Evolutionary conservation across 2,797 vertebrate species (phyloP).

Genomic region (Morelia viridis): DNA sequence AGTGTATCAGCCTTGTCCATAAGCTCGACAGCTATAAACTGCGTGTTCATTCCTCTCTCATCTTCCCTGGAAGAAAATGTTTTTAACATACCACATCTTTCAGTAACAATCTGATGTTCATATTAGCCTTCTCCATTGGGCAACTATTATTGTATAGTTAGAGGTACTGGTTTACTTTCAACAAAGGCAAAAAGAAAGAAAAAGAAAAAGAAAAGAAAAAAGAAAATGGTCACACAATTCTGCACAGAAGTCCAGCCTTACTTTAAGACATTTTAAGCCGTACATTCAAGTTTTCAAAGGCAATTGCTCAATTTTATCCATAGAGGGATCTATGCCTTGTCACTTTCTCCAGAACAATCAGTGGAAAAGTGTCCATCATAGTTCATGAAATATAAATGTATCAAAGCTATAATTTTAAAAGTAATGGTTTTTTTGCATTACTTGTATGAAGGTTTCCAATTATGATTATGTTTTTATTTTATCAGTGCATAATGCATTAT

Average conservation of each 20-base stretch:
- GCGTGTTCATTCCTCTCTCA: neutral
- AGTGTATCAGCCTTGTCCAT: neutral
- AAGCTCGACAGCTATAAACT: neutral
- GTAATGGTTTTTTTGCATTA: neutral
- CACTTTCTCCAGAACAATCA: constrained; percentile 2
- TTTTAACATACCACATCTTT: neutral
- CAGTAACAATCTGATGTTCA: neutral
- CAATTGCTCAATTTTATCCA: neutral
- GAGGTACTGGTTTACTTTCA: neutral
- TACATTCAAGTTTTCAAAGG: neutral
- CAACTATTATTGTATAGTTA: neutral
- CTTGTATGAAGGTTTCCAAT: neutral
- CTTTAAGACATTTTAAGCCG: neutral
- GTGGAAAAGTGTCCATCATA: neutral
- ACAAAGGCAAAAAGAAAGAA: neutral
- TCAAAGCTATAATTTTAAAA: neutral
- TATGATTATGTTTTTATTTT: constrained; percentile 2
- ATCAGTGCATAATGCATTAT: neutral
- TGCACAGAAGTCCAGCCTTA: neutral
- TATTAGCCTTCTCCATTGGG: neutral
- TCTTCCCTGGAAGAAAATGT: neutral
- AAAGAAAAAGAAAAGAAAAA: too few relatives aligned
- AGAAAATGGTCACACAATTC: constrained; percentile 3
- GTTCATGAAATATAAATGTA: neutral
- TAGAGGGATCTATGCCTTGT: neutral